These are phyloP conservation scores for Idaea aversata DNA, from an alignment of 2,888 invertebrate genomes.

Conservation along the genomic window DNA sequence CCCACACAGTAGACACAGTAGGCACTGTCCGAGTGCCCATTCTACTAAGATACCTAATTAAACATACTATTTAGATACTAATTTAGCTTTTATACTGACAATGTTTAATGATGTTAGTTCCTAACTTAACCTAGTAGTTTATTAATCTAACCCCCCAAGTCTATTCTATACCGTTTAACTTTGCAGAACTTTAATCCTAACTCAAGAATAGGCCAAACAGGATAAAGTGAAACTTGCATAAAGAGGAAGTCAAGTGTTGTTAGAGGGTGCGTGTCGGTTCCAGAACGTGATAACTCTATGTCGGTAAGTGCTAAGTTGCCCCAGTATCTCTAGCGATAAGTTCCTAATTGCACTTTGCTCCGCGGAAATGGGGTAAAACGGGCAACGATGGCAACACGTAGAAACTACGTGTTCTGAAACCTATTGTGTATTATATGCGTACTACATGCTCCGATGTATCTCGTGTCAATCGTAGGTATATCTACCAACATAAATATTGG, in stretches of 20 bases:
- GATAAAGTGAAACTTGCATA: conserved; percentile 11
- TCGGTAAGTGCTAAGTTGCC: conserved; percentile 37
- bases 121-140: background rate
- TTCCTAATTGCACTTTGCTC: conserved; percentile 70
- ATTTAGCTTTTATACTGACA: no score
- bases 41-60: no score
- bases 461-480: conserved; percentile 30
- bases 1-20: no score
- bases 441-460: conserved; percentile 43
- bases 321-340: conserved; percentile 59
- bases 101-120: no score
- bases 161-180: background rate
- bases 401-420: conserved; percentile 61
- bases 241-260: conserved; percentile 24
- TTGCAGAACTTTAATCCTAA: background rate
- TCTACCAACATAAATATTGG: conserved; percentile 35
- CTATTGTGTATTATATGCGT: conserved; percentile 50
- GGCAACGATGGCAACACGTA: conserved; percentile 56
- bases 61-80: no score
- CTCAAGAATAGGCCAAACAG: conserved; percentile 1
- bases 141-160: background rate
- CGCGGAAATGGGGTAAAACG: conserved; percentile 60
- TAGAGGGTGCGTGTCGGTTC: conserved; percentile 25
- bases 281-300: conserved; percentile 21
- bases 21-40: no score